Conservation (phyloP, 2,797 vertebrate genomes). For the Euphonia xanthogaster region DNA sequence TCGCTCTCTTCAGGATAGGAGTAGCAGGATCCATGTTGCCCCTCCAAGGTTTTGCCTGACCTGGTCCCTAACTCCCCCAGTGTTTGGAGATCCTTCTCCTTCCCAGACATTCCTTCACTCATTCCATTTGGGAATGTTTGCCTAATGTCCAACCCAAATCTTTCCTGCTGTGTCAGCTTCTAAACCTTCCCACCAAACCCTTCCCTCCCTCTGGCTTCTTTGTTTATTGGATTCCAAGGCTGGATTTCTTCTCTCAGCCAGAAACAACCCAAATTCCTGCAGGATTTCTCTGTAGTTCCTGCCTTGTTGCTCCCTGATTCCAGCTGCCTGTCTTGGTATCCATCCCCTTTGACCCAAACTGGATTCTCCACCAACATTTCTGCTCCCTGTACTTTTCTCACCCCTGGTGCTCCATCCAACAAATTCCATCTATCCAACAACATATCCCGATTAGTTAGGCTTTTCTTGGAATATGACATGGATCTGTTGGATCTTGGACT, state of each 20-base stretch:
- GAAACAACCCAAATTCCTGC: not conserved
- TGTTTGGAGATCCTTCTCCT: not conserved
- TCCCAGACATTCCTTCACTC: not conserved
- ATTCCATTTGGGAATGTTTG: not conserved
- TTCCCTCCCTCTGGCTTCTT: not conserved
- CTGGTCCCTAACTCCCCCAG: not conserved
- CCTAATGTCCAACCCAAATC: not conserved
- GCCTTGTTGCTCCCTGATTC: not conserved
- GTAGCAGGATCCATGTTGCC: not conserved
- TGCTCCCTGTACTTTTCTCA: not conserved
- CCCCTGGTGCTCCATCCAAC: not conserved
- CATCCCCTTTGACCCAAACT: not conserved
- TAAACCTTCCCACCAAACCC: not conserved
- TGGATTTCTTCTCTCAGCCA: not conserved
- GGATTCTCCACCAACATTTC: not conserved
- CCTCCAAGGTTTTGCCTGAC: not conserved
- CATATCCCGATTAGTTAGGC: not conserved
- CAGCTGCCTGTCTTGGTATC: not conserved
- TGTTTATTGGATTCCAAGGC: not conserved
- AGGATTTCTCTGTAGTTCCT: not conserved
- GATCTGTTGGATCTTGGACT: not conserved
- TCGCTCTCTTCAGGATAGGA: not conserved
- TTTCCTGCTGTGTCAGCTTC: not conserved
- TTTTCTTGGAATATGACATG: not conserved
- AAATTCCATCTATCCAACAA: not conserved